Conservation (phyloP, 2,797 vertebrate genomes). For the Steatocranus sp. region DNA sequence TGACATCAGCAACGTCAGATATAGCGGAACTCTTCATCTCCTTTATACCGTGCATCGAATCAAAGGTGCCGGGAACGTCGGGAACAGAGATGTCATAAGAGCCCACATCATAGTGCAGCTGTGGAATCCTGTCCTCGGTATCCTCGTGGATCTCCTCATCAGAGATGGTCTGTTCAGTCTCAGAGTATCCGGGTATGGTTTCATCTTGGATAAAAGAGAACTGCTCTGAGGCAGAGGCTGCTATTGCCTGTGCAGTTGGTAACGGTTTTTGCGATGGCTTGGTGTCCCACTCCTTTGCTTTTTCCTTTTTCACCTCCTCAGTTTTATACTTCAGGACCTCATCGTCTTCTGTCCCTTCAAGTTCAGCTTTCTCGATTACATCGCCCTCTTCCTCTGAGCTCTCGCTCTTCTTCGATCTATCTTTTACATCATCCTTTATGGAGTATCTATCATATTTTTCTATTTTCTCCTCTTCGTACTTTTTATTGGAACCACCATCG, state of each 20-base stretch:
- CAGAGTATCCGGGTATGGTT: conserved; percentile 95
- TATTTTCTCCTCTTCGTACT: conserved; percentile 75
- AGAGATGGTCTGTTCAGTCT: conserved; percentile 97
- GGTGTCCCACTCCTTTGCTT: conserved; percentile 64
- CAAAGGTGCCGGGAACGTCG: conserved; percentile 83
- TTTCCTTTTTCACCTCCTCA: conserved; percentile 70
- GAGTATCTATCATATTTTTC: conserved; percentile 65
- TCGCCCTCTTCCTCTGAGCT: conserved; percentile 84
- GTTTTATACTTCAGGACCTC: conserved; percentile 78
- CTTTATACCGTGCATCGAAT: conserved; percentile 79
- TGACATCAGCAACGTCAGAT: conserved; percentile 66
- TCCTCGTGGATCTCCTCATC: conserved; percentile 98
- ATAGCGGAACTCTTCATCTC: conserved; percentile 75
- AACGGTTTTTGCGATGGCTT: conserved; percentile 40
- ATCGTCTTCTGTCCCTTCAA: conserved; percentile 88
- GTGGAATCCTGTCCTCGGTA: conserved; percentile 87
- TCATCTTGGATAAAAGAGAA: conserved; percentile 97
- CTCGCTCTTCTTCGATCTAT: conserved; percentile 77
- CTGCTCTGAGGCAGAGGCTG: conserved; percentile 76
- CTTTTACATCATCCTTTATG: conserved; percentile 54
- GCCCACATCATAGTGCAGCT: conserved; percentile 83
- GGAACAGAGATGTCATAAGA: conserved; percentile 86
- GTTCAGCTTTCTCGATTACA: conserved; percentile 91
- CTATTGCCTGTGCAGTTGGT: conserved; percentile 6
- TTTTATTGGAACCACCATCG: conserved; percentile 71